Conservation (phyloP, 2,888 invertebrate species). For the Macrophya alboannulata region DNA sequence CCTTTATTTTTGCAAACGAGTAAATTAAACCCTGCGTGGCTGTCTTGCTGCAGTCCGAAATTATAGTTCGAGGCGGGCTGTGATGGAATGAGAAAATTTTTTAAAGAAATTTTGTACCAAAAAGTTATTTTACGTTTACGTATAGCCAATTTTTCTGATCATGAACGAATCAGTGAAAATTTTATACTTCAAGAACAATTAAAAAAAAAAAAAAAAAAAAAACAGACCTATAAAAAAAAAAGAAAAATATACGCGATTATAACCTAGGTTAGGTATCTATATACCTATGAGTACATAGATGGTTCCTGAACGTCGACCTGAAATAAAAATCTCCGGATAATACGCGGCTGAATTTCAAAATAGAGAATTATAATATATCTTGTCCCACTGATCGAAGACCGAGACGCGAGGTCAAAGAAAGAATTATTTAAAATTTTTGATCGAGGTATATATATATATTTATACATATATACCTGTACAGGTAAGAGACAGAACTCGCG, state of each 20-base stretch:
- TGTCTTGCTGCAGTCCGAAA: neutral
- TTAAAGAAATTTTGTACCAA: too few relatives aligned
- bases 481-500: neutral
- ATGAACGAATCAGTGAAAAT: too few relatives aligned
- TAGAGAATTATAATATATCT: conserved; percentile 21
- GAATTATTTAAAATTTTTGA: conserved; percentile 46
- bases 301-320: neutral
- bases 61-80: too few relatives aligned
- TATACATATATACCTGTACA: too few relatives aligned
- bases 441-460: neutral
- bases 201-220: neutral
- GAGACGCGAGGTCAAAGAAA: conserved; percentile 30
- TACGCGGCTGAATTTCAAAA: conserved; percentile 39
- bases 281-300: neutral
- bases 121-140: too few relatives aligned
- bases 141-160: too few relatives aligned
- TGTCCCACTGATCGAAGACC: neutral
- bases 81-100: neutral
- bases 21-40: neutral
- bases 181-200: neutral
- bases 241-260: neutral
- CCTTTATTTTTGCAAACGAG: neutral
- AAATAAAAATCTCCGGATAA: neutral
- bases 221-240: neutral
- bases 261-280: neutral